phyloP scores from a whole-genome alignment of 2,888 invertebrate species.

The Steinernema hermaphroditum region DNA sequence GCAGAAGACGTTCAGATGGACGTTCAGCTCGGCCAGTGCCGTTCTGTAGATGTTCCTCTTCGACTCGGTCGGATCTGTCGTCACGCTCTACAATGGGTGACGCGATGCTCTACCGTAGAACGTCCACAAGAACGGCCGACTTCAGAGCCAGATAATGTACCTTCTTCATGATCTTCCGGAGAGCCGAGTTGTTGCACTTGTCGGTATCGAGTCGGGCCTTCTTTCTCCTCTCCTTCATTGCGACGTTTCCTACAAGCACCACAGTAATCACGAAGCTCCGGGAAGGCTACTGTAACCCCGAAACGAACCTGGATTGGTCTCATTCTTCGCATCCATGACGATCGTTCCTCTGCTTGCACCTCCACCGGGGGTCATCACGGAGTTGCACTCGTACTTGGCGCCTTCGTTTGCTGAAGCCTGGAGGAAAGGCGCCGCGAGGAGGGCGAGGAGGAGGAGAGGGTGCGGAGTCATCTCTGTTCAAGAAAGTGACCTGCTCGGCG shows the following conservation, averaged over 20 bases:
- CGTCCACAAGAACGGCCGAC: neutral
- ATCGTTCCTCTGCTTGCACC: no score
- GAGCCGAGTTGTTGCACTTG: neutral
- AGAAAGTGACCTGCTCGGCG: no score
- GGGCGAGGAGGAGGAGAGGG: neutral
- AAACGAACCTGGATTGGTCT: no score
- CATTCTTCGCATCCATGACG: no score
- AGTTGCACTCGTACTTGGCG: neutral
- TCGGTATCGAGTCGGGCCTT: neutral
- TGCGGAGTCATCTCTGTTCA: no score
- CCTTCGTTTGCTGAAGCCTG: neutral
- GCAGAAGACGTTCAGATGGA: neutral
- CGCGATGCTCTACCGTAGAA: neutral
- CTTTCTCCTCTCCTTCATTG: no score
- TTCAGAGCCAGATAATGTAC: neutral
- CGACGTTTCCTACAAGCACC: no score
- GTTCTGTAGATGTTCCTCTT: conserved; percentile 11
- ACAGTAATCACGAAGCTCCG: no score
- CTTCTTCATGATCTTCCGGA: conserved; percentile 1
- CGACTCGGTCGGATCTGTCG: neutral
- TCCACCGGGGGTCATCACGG: neutral
- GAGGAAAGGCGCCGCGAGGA: neutral
- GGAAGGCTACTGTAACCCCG: no score
- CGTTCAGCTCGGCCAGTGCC: neutral
- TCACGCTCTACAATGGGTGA: neutral